These are phyloP conservation scores for Cephalopterus ornatus DNA, from an alignment of 2,113 vertebrate species.

Conservation along the genomic window DNA sequence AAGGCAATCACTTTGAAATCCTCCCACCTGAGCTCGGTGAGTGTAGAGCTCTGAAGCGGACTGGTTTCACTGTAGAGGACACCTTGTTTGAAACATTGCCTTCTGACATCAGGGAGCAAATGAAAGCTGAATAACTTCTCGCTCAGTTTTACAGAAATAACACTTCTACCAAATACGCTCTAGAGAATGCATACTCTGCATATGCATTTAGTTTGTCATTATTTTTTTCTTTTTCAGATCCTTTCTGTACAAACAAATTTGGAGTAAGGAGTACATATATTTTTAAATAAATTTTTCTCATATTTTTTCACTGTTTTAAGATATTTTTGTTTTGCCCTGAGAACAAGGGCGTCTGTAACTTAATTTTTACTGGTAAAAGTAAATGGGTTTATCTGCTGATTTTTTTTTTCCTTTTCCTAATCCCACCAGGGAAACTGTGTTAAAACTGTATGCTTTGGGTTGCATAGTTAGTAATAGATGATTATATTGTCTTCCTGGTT, in stretches of 20 bases:
- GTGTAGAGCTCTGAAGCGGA: constrained; percentile 87
- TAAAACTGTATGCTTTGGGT: constrained; percentile 1
- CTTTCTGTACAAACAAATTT: constrained; percentile 71
- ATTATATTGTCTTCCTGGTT: constrained; percentile 56
- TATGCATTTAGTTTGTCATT: constrained; percentile 67
- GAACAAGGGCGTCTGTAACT: constrained; percentile 23
- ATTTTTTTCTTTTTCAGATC: constrained; percentile 47
- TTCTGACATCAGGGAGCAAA: constrained; percentile 92
- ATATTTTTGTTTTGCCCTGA: constrained; percentile 71
- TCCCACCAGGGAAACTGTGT: not conserved
- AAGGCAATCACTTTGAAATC: constrained; percentile 94
- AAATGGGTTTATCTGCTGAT: constrained; percentile 38
- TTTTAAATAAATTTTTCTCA: constrained; percentile 76
- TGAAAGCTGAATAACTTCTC: constrained; percentile 88
- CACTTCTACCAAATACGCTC: constrained; percentile 77
- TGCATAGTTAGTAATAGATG: constrained; percentile 16
- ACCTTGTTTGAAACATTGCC: constrained; percentile 93
- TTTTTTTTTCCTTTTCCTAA: not conserved
- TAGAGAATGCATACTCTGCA: constrained; percentile 64
- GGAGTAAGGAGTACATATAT: constrained; percentile 73
- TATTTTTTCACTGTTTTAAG: constrained; percentile 76
- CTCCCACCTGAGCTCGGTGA: constrained; percentile 89
- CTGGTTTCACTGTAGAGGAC: constrained; percentile 88
- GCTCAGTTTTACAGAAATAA: constrained; percentile 62
- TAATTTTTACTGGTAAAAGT: constrained; percentile 63